Conservation (phyloP, 37 sponge, comb jelly and placozoan species). For the Mnemiopsis leidyi region DNA sequence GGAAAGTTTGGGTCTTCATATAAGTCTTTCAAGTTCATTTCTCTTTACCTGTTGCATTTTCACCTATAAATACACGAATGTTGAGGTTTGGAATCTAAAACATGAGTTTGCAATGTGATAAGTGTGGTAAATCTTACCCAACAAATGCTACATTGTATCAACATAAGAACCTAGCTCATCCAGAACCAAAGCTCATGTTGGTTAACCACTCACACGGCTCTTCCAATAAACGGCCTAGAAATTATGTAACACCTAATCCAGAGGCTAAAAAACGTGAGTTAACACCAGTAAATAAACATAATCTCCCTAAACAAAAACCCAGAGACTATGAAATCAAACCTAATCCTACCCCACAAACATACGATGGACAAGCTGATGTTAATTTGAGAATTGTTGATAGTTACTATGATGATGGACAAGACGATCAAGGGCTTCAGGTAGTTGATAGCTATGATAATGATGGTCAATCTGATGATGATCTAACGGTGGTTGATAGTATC, state of each 20-base stretch:
- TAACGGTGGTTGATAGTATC: neutral
- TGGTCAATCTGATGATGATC: neutral
- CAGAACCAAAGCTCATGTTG: neutral
- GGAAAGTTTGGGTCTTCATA: conserved; percentile 3
- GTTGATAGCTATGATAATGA: conserved; percentile 34
- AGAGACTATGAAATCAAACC: neutral
- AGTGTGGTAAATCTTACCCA: neutral
- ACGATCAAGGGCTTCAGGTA: neutral
- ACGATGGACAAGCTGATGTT: neutral
- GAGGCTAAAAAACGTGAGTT: neutral
- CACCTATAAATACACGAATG: neutral
- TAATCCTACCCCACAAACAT: neutral
- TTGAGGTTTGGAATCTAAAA: neutral
- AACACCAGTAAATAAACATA: neutral
- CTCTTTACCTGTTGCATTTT: neutral
- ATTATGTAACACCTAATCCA: neutral
- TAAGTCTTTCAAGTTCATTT: neutral
- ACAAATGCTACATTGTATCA: neutral
- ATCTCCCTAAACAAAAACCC: neutral
- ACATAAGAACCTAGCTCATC: neutral
- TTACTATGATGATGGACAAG: neutral
- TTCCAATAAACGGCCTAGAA: neutral
- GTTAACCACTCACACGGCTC: neutral
- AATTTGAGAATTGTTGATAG: neutral
- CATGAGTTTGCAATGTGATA: conserved; percentile 8